phyloP scores from a whole-genome alignment of 2,888 invertebrate species.

The Teleiodes luculella region DNA sequence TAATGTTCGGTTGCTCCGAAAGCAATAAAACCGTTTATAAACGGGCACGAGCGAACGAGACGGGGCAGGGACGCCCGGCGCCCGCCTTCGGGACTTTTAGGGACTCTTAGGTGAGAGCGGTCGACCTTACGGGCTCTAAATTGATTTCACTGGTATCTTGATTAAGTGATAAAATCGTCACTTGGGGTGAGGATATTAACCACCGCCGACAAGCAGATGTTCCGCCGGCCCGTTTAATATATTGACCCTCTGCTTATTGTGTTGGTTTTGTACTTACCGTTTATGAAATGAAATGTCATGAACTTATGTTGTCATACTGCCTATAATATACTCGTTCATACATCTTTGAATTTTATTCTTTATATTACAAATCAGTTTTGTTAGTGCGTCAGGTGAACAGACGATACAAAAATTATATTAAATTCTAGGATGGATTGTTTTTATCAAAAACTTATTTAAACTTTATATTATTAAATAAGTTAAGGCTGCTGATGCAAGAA shows the following conservation, averaged over 20 bases:
- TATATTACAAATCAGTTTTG: too few relatives aligned
- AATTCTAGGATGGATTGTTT: too few relatives aligned
- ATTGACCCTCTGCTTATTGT: neutral
- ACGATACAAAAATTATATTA: too few relatives aligned
- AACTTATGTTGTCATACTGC: too few relatives aligned
- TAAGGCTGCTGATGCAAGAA: too few relatives aligned
- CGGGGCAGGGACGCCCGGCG: constrained; percentile 66
- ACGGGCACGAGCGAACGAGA: constrained; percentile 77
- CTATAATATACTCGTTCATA: too few relatives aligned
- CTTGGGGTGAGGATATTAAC: constrained; percentile 35
- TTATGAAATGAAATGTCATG: neutral
- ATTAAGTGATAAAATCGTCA: constrained; percentile 66
- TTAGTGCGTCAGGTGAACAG: too few relatives aligned
- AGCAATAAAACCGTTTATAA: constrained; percentile 80
- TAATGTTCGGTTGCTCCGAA: constrained; percentile 80
- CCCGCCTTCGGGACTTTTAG: constrained; percentile 74
- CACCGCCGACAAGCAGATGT: constrained; percentile 25
- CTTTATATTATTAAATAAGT: too few relatives aligned
- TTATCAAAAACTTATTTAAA: too few relatives aligned
- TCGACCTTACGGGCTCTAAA: constrained; percentile 63
- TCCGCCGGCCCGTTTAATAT: neutral
- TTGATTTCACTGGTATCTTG: constrained; percentile 70
- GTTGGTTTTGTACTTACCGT: neutral
- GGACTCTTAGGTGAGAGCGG: constrained; percentile 71
- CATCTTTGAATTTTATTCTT: too few relatives aligned